Base-by-base conservation (phyloP, 2,888 invertebrate genomes). In the Capitulum mitella region DNA sequence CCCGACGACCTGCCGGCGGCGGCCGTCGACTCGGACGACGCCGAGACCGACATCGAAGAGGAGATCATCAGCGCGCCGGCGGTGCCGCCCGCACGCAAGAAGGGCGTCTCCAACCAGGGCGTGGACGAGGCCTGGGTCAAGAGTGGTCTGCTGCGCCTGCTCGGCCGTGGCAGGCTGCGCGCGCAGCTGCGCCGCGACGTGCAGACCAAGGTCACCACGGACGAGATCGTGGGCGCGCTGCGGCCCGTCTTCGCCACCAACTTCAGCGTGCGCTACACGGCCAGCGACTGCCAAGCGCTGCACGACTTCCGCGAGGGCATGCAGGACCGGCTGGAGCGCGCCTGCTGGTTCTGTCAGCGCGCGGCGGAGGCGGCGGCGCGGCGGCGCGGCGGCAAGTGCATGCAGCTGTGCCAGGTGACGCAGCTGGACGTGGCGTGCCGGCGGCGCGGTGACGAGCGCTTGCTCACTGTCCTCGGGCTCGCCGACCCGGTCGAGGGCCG, bases 71-170 rank as follows among this genome's bases (percentile, higher is more conserved):
- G 12, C 32, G 61, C 29, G 32, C 16, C 29, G 0, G 61, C 32
- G 32, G 12, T 10, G 61, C 61, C 61, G 32, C 61, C 61, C 5
- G 12, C 61, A 6, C 61, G 12, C 29, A 61, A 61, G 32, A 61
- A 61, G 61, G 61, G 14, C 61, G 32, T 61, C 32, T 3, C 61
- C 14, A 12, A 0, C 1, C 61, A 61, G 61, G 32, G 61, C 8
- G 61, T 61, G 61, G 61, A 61, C 32, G 61, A 61, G 32, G 61
- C 61, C 32, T 61, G 61, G 61, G 61, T 61, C 32, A 61, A 61
- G 61, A 32, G 32, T 3, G 61, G 61, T 16, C 32, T 61, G 32
- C 61, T 61, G 32, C 14, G 12, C 32, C 61, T 61, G 32, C 14
- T 61, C 61, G 61, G 61, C 32, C 29, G 16, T 12, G 61, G 61